Conservation (phyloP, 35 echinoderm and acorn worm genomes). For the Ophioderma brevispina region DNA sequence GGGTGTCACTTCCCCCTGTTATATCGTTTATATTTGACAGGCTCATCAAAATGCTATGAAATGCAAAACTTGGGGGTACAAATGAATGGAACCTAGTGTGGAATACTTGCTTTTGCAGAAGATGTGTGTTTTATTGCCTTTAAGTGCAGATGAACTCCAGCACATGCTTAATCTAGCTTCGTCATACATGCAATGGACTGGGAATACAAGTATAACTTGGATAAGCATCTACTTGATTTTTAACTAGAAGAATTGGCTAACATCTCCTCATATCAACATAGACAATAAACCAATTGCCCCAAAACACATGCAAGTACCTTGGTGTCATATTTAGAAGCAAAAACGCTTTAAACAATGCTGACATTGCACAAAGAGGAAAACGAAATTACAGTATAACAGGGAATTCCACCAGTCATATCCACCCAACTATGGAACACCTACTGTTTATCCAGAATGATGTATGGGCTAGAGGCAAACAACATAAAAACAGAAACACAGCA, state of each 20-base stretch:
- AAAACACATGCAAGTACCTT: background rate
- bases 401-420: background rate
- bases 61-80: background rate
- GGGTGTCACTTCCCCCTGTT: background rate
- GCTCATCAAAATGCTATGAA: background rate
- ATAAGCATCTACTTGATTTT: background rate
- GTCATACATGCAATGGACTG: background rate
- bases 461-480: background rate
- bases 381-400: background rate
- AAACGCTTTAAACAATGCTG: background rate
- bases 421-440: background rate
- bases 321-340: background rate
- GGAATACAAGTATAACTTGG: background rate
- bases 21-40: background rate
- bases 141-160: background rate
- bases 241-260: background rate
- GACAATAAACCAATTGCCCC: background rate
- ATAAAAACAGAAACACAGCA: background rate
- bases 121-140: background rate
- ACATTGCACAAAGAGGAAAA: background rate
- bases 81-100: background rate
- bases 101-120: background rate
- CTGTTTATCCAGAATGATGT: background rate
- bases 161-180: background rate
- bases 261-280: background rate